A percentile compares a stretch with the other conserved stretches of the same genome.
Conservation (phyloP, 2,797 vertebrate species). For the Sebastes iracundus region DNA sequence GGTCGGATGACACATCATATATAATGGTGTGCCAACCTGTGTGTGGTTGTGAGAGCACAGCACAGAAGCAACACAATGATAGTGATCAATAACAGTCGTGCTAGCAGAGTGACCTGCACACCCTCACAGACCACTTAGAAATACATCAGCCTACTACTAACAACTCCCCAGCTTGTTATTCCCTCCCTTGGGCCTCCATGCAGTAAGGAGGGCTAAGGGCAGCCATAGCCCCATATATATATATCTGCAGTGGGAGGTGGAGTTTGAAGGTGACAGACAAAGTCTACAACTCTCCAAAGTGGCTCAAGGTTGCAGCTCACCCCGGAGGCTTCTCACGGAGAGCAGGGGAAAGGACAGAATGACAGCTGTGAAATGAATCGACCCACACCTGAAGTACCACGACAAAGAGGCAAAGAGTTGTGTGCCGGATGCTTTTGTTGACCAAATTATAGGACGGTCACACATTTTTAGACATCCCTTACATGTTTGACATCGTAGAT, state of each 20-base stretch:
- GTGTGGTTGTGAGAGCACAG: slow-evolving; percentile 9
- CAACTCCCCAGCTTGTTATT: slow-evolving; percentile 52
- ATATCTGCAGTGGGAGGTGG: slow-evolving; percentile 47
- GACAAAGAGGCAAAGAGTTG: not conserved
- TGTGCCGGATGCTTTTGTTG: slow-evolving; percentile 10
- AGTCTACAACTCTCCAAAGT: slow-evolving; percentile 66
- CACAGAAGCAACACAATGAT: slow-evolving; percentile 20
- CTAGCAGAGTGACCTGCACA: slow-evolving; percentile 33
- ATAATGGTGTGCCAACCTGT: not conserved
- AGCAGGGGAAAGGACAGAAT: slow-evolving; percentile 53
- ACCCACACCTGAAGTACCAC: slow-evolving; percentile 38
- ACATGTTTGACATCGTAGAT: not conserved
- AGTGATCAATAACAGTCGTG: slow-evolving; percentile 57
- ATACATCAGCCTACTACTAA: slow-evolving; percentile 55
- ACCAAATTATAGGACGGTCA: slow-evolving; percentile 4
- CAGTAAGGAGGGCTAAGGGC: slow-evolving; percentile 55
- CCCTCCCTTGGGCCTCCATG: slow-evolving; percentile 45
- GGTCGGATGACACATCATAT: not conserved
- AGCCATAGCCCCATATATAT: slow-evolving; percentile 2
- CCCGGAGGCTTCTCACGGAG: slow-evolving; percentile 47
- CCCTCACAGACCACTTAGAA: slow-evolving; percentile 45
- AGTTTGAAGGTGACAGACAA: slow-evolving; percentile 75
- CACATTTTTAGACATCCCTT: not conserved
- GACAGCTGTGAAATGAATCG: slow-evolving; percentile 69
- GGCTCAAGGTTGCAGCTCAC: slow-evolving; percentile 72